Evolutionary conservation across 2,888 invertebrate genomes (phyloP), one percentile per base, ranked within the genome.

Genomic region (Cenopis cana): DNA sequence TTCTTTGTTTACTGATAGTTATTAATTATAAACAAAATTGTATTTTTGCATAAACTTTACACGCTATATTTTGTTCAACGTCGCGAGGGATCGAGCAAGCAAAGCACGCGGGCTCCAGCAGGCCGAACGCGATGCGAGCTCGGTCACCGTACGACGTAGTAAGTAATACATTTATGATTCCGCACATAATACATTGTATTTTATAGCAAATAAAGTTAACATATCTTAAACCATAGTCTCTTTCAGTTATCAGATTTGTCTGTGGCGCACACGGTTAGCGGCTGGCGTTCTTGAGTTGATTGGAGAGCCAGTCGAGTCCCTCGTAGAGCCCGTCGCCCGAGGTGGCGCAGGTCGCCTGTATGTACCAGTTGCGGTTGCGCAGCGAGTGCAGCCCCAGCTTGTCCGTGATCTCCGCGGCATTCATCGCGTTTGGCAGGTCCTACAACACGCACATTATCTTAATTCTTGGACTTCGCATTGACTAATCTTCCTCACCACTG

Each of bases 371-470:
- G 92, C 99, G 97, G 95, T 99, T 99, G 93, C 99, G 96, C 93
- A 99, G 95, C 88, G 98, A 98, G 94, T 99, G 99, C 91, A 99
- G 96, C 77, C 99, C 99, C 90, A 99, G 95, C 95, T 99, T 99
- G 94, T 99, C 99, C 84, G 99, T 99, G 83, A 99, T 99, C 95
- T 99, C 99, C 76, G 99, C 99, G 78, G 99, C 99, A 93, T 99
- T 99, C 99, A 99, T 99, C 83, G 99, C 99, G 94, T 99, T 99
- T 86, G 99, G 99, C 95, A 99, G 95, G 96, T 99, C 99, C 98
- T 98, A 88, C 52, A 91, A 89, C 50, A 79, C 46, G n/a, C n/a
- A 46, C 46, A n/a, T 12, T 8, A 14, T 46, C 46, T 46, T n/a
- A 46, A 14, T 46, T 14, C 41, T 54, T 5, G 14, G 41, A 14